Evolutionary conservation across 2,113 vertebrate genomes (phyloP), one percentile per base, ranked within the genome.

Genomic region (Channa maculata): DNA sequence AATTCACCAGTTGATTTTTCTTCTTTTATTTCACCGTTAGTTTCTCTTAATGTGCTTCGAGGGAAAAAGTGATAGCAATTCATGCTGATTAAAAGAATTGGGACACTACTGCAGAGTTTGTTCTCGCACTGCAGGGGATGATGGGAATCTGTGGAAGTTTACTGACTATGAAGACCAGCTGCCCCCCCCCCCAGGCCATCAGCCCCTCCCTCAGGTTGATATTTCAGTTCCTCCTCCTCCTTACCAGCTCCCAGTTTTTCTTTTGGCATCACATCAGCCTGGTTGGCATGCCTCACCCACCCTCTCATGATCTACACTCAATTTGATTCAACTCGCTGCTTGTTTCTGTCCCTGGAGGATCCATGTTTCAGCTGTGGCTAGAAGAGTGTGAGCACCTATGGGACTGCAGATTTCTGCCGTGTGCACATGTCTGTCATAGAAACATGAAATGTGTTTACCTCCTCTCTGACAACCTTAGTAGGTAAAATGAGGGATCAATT

Each of bases 121-220:
- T 34, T 71, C 69, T 11, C 1, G 2, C 1, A 6, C 64, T 83
- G 77, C 64, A 58, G 66, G 51, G 68, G 59, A 54, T 77, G 61
- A 75, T 60, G 63, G 73, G 54, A 52, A 61, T 77, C 65, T 61
- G 79, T 66, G 60, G 72, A 64, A 79, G 88, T 92, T 87, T 86
- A 54, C 73, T 75, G 50, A 71, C 62, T 70, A 68, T 1, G 33
- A 68, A 77, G 65, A 53, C 24, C 24, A 61, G 79, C 54, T 70
- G 73, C 65, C 39, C 70, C 50, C 2, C 39, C 53, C 82, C 57
- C 37, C 11, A 5, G 61, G 80, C 68, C 71, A 34, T 55, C 63
- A 52, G 52, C 79, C 77, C 63, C 76, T 78, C 78, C 82, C 79
- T 83, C 70, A 74, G 75, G 84, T 81, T 85, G 71, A 83, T 77